Conservation (phyloP, 2,113 vertebrate species). For the Sphaerodactylus townsendi region DNA sequence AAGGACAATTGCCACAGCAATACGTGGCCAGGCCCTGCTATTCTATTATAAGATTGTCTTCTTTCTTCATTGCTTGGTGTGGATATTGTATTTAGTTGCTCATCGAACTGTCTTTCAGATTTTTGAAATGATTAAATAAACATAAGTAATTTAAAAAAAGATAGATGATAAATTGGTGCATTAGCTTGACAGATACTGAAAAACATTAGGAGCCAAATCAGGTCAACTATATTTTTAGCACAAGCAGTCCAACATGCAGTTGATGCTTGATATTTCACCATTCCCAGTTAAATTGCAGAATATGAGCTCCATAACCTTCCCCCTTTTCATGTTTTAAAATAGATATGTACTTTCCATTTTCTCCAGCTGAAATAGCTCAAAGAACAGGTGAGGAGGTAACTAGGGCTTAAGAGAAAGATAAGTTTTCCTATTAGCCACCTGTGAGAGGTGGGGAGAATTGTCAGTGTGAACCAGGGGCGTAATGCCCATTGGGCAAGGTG, state of each 20-base stretch:
- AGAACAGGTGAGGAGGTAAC: neutral
- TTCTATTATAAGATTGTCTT: no score
- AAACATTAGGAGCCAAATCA: fast-evolving
- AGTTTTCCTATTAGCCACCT: neutral
- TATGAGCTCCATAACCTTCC: neutral
- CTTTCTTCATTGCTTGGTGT: no score
- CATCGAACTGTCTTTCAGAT: no score
- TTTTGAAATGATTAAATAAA: no score
- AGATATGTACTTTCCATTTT: neutral
- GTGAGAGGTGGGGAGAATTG: neutral
- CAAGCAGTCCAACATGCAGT: neutral
- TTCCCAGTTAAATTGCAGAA: neutral
- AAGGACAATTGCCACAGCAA: no score
- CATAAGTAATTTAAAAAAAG: neutral
- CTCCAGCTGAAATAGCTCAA: constrained; percentile 15
- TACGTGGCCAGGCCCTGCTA: no score
- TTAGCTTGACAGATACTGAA: neutral
- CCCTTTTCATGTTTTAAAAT: constrained; percentile 34
- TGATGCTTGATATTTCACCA: neutral
- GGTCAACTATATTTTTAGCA: neutral
- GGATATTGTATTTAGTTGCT: no score
- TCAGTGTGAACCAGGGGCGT: no score
- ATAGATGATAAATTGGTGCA: neutral
- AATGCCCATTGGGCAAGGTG: no score
- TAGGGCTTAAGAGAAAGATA: neutral